phyloP scores from a whole-genome alignment of 2,113 vertebrate genomes.

The Gasterosteus nipponicus region DNA sequence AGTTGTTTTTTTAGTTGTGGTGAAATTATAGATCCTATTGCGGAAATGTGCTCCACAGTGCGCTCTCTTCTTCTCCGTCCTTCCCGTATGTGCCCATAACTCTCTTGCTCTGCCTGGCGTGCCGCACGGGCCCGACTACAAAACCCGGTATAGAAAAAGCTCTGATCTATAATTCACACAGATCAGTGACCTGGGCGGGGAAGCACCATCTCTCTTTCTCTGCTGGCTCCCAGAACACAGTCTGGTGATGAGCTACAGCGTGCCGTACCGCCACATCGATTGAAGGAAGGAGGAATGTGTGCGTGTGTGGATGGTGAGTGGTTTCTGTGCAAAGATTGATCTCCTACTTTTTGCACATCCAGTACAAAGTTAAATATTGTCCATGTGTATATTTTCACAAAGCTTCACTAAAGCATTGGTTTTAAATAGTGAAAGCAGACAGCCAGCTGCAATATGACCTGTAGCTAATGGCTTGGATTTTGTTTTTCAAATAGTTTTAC shows the following conservation, averaged over 20 bases:
- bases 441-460: no score
- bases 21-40: neutral
- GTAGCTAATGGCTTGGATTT: no score
- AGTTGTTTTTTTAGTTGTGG: neutral
- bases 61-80: neutral
- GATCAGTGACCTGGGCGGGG: slow-evolving; percentile 63
- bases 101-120: neutral
- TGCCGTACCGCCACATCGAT: neutral
- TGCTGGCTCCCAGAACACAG: slow-evolving; percentile 8
- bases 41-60: neutral
- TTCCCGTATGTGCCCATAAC: neutral
- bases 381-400: slow-evolving; percentile 12
- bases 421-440: neutral
- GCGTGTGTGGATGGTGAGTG: neutral
- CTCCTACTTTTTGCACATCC: neutral
- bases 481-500: no score
- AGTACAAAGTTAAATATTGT: neutral
- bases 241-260: slow-evolving; percentile 43
- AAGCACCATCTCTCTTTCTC: slow-evolving; percentile 34
- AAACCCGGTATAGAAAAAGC: slow-evolving; percentile 54
- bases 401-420: neutral
- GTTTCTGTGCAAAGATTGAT: slow-evolving; percentile 17
- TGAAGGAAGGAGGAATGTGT: neutral
- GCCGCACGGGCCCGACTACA: slow-evolving; percentile 46
- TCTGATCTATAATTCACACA: slow-evolving; percentile 69